Conservation (phyloP, 2,113 vertebrate species). For the Falcunculus frontatus region DNA sequence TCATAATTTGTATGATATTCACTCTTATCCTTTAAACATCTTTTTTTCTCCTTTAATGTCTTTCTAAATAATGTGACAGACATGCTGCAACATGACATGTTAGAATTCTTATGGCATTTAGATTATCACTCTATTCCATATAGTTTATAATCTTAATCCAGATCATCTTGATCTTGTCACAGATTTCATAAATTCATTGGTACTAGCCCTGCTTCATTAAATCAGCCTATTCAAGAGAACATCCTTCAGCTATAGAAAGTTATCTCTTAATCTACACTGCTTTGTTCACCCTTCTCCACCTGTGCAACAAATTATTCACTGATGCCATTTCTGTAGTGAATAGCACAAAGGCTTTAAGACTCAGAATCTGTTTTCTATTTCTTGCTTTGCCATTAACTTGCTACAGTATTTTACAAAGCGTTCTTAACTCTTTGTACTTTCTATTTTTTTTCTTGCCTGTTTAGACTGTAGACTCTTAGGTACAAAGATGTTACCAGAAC, state of each 20-base stretch:
- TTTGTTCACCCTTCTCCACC: not conserved
- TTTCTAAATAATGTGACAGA: not conserved
- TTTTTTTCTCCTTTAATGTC: not conserved
- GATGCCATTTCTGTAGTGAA: not conserved
- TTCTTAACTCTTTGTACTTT: not conserved
- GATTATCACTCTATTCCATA: not conserved
- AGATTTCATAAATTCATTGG: not conserved
- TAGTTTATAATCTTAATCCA: not conserved
- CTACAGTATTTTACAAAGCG: not conserved
- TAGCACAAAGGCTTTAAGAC: not conserved
- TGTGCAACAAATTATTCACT: not conserved
- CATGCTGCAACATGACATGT: not conserved
- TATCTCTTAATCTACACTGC: not conserved
- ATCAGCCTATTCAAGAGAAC: not conserved
- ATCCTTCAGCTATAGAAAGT: not conserved
- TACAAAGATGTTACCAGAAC: not conserved
- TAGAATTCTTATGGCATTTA: not conserved
- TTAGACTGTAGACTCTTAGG: not conserved
- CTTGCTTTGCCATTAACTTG: not conserved
- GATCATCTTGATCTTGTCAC: not conserved
- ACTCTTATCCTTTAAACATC: not conserved
- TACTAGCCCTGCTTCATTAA: not conserved
- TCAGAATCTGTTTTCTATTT: not conserved
- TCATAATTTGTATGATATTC: not conserved
- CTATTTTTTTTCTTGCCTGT: not conserved